These are phyloP conservation scores for Myotis planiceps DNA, from an alignment of 2,797 vertebrate species.

Conservation along the genomic window DNA sequence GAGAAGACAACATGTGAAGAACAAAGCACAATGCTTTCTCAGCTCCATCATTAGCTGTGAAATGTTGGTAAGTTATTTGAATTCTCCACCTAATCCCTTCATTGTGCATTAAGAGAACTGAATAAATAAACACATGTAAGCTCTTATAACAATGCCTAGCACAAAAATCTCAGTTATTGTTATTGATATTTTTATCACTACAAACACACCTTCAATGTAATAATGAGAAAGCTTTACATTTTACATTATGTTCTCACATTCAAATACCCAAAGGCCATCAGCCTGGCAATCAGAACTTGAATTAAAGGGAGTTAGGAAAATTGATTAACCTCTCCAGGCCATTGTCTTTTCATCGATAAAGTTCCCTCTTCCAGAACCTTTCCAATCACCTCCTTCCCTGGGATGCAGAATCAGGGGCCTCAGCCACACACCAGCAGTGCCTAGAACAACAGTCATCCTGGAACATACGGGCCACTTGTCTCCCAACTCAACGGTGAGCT, in stretches of 20 bases:
- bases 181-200: slow-evolving; percentile 23
- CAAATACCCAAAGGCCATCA: slow-evolving; percentile 7
- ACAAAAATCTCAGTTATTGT: not conserved
- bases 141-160: not conserved
- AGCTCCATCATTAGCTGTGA: not conserved
- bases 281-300: slow-evolving; percentile 42
- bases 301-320: slow-evolving; percentile 54
- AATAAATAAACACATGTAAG: slow-evolving; percentile 9
- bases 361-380: not conserved
- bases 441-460: not conserved
- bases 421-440: not conserved
- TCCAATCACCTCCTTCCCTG: not conserved
- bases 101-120: not conserved
- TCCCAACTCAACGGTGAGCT: not conserved
- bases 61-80: not conserved
- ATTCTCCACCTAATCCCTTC: not conserved
- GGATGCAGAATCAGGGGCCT: not conserved
- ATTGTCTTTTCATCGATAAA: not conserved
- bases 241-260: slow-evolving; percentile 19
- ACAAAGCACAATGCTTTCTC: fast-evolving
- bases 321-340: not conserved
- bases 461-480: not conserved
- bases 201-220: not conserved
- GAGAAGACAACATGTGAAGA: not conserved
- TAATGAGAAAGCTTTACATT: not conserved